Base-by-base conservation (phyloP, 2,113 vertebrate species). In the Chamaea fasciata region DNA sequence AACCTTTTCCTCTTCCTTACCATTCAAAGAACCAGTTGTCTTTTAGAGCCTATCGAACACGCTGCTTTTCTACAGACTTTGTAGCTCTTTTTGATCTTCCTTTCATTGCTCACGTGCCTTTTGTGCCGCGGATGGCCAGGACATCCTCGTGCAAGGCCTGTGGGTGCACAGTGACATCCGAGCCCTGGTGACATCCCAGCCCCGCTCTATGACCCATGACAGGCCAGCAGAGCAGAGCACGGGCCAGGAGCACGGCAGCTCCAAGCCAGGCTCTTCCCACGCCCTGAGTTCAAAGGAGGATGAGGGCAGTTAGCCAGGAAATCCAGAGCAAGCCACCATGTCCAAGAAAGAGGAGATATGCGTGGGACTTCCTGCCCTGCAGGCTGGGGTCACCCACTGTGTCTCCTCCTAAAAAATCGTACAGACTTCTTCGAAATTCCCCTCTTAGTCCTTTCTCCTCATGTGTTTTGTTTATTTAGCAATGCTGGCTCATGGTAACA, bases 161-260 rank as follows among this genome's bases (percentile, higher is more conserved):
- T 2, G 84, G 56, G 27, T 35, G 71, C 15, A 0, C 0, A 0
- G 37, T n/a, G 68, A 20, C 2, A 6, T 21, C 37, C 1, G 0
- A 0, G 42, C 62, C 52, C 53, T 0, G 7, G 41, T n/a, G 80
- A 27, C 2, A 6, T 21, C 46, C 35, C 0, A 0, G 49, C 67
- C 60, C 44, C 0, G 4, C 56, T 90, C 71, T 24, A 21, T 55
- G 89, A 63, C 47, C 89, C 1, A 1, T 5, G n/a, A 6, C 15
- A 4, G 17, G 76, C 73, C 64, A 2, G 76, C n/a, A 67, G 35
- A 87, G 69, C 73, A 33, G 73, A 74, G 31, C 11, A 1, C 0
- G 1, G 62, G 2, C 47, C 3, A 3, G 33, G 18, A 85, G 85
- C 19, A 1, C 1, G 0, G 85, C 68, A 65, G 82, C 74, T 39